Base-by-base conservation (phyloP, 2,113 vertebrate species). In the Mixornis gularis region DNA sequence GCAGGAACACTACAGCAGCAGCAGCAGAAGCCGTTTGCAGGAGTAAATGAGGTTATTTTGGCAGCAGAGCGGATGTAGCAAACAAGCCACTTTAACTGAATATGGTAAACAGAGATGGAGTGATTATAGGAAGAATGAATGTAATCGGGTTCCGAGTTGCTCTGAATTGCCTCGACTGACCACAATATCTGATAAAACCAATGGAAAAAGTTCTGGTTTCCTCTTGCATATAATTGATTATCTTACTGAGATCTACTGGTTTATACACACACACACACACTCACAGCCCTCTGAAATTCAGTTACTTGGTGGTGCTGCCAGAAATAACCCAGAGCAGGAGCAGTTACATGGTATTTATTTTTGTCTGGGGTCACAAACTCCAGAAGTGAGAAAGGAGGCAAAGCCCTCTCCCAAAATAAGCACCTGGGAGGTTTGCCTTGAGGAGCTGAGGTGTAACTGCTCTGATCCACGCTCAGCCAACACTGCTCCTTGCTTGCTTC, bases 151-250 rank as follows among this genome's bases (percentile, higher is more conserved):
- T 96, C 92, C 20, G 96, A 97, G 96, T 92, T 97, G 90, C 96
- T 97, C 93, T 97, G 98, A 97, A 97, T 98, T 98, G 96, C 97
- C 96, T 97, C 48, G 36, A 96, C 96, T 95, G 95, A 97, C 98
- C 97, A 94, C 98, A 98, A 96, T 94, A 98, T 98, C 98, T 98
- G 98, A 98, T 98, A 98, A 98, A 97, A 97, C 96, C 97, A 96
- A 97, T 98, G 98, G 98, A 98, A 98, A 98, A 97, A 98, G 85
- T 97, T 98, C 96, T 98, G 98, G 98, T 98, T 98, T 99, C 98
- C 98, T 98, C 97, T 97, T 97, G 97, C 96, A 97, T 97, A 96
- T 97, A 98, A 98, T 98, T 98, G 97, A 97, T 97, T 98, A 98
- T 98, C 98, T 98, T 90, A 95, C 95, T 93, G 92, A 96, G 96